Base-by-base conservation (phyloP, 2,888 invertebrate genomes). In the Epirrhoe alternata region DNA sequence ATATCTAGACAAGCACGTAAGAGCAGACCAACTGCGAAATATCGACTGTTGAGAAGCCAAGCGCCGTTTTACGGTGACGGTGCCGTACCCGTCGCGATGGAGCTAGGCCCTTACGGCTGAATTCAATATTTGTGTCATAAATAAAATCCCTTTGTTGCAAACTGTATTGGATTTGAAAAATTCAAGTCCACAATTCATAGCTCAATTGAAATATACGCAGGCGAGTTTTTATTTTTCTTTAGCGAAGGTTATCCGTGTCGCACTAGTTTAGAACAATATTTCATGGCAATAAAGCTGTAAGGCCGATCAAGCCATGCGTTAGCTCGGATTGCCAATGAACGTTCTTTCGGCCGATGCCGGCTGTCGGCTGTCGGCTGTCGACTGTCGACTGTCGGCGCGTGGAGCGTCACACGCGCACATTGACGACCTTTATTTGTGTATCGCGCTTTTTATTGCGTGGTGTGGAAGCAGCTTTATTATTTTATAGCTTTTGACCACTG, bases 261-360 rank as follows among this genome's bases (percentile, higher is more conserved):
- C 52, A 24, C 61, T 54, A 8, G n/a, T 14, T 54, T 54, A n/a
- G 24, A n/a, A 51, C 62, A 51, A 51, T 62, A 62, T 62, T 30
- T 51, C 45, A 56, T 42, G 62, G 24, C 56, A 51, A 62, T 51
- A 56, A 62, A 61, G 30, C 49, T 49, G 35, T 54, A 14, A 61
- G 61, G 30, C 56, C 45, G 55, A 51, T 63, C 42, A 55, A 31
- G 45, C 31, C 51, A 31, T 63, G 30, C 51, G 53, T 52, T 53
- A 47, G 64, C 38, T 38, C 53, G 58, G 17, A 64, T 64, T 54
- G 53, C 53, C 58, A 59, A 64, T 53, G 35, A 58, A 58, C 24
- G 47, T 64, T 64, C 35, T 58, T 58, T 63, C 57, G 47, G 16
- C 52, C 53, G 58, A 58, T 57, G 64, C 17, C 24, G 30, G 17